These are phyloP conservation scores for Calephelis virginiensis DNA, from an alignment of 1,140 invertebrate species.

Conservation along the genomic window DNA sequence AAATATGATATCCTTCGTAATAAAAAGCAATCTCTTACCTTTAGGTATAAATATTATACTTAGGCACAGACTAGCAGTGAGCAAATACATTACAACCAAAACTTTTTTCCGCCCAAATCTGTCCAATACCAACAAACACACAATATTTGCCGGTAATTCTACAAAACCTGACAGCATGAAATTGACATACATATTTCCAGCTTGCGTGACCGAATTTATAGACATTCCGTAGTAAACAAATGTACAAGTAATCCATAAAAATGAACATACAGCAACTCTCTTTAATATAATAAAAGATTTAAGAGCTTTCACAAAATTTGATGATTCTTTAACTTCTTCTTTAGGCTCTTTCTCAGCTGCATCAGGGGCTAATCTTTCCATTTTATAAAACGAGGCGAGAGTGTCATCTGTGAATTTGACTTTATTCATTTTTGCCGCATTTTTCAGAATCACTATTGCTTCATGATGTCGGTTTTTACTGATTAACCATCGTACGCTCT, in stretches of 20 bases:
- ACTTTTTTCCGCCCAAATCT: constrained; percentile 63
- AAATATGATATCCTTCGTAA: no score
- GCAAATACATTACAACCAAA: constrained; percentile 57
- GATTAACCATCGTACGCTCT: constrained; percentile 87
- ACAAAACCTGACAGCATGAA: constrained; percentile 79
- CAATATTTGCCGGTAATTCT: constrained; percentile 80
- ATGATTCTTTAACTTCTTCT: constrained; percentile 29
- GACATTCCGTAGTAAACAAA: constrained; percentile 85
- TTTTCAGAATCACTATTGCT: constrained; percentile 80
- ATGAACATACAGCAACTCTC: constrained; percentile 58
- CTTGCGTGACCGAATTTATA: constrained; percentile 83
- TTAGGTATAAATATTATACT: constrained; percentile 59
- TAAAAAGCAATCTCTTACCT: constrained; percentile 41
- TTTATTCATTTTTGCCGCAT: constrained; percentile 85
- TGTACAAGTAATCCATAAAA: constrained; percentile 69
- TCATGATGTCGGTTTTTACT: constrained; percentile 79
- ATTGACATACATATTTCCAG: constrained; percentile 81
- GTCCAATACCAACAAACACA: constrained; percentile 59
- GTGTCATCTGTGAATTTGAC: constrained; percentile 78
- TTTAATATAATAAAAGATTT: constrained; percentile 61
- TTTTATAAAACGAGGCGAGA: constrained; percentile 55
- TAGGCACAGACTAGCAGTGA: constrained; percentile 64
- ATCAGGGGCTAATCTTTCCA: constrained; percentile 33
- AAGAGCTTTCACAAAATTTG: constrained; percentile 49
- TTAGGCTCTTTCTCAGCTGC: constrained; percentile 32